phyloP scores from a whole-genome alignment of 37 sponge, comb jelly and placozoan genomes.

The Lycopodina hypogea region DNA sequence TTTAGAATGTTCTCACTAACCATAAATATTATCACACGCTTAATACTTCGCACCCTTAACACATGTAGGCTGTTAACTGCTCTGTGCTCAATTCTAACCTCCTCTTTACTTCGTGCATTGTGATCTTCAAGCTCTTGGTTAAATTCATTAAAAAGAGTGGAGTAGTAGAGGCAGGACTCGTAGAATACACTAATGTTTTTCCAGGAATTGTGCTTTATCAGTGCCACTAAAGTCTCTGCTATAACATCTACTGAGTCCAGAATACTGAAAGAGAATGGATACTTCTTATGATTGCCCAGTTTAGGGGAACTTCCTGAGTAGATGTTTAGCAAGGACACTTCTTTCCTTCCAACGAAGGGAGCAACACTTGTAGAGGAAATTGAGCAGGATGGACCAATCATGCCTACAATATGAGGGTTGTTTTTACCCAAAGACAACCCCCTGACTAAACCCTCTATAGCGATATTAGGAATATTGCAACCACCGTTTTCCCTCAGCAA shows the following conservation, averaged over 20 bases:
- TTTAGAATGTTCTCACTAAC: neutral
- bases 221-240: neutral
- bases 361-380: neutral
- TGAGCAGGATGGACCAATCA: neutral
- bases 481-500: neutral
- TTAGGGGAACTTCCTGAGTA: neutral
- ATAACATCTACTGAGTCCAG: neutral
- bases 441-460: neutral
- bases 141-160: too few species aligned
- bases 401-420: neutral
- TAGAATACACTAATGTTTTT: neutral
- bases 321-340: neutral
- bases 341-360: neutral
- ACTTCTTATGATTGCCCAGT: neutral
- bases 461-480: neutral
- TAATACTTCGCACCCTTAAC: neutral
- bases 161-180: too few species aligned
- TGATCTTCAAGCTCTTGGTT: neutral
- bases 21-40: neutral
- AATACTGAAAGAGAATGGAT: neutral
- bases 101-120: neutral
- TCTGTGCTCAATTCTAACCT: neutral
- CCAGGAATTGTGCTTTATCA: neutral
- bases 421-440: neutral
- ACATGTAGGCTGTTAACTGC: neutral